Percentiles rank a stretch among this genome's conserved stretches.
Evolutionary conservation across 2,113 vertebrate species (phyloP).

Genomic region (Lophura nycthemera): DNA sequence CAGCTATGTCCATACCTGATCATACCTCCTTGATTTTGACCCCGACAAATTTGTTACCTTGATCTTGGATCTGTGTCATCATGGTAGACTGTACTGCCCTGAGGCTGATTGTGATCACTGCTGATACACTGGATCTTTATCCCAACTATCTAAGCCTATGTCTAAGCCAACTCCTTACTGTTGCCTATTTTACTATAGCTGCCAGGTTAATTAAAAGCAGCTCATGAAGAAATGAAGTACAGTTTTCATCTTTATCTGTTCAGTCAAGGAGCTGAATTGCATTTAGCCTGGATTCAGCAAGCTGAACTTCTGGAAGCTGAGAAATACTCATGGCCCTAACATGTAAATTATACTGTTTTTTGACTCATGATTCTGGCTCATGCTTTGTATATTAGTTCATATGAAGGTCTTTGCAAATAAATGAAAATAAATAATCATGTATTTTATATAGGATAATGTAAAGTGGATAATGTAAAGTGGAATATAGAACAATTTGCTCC

Average conservation of each 20-base stretch:
- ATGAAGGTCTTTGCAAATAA: neutral
- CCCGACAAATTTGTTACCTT: neutral
- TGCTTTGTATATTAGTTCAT: neutral
- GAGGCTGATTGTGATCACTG: neutral
- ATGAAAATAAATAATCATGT: neutral
- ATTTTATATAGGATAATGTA: neutral
- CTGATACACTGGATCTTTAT: neutral
- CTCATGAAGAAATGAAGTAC: neutral
- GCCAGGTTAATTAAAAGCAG: neutral
- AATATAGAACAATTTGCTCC: neutral
- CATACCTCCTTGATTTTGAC: neutral
- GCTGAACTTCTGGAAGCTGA: neutral
- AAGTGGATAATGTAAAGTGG: neutral
- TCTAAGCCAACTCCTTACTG: neutral
- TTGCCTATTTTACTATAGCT: neutral
- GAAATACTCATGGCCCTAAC: neutral
- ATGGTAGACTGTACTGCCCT: no score
- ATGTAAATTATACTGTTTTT: neutral
- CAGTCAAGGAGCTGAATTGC: neutral
- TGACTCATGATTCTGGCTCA: neutral
- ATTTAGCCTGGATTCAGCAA: neutral
- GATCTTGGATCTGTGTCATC: neutral
- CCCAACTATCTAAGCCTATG: neutral
- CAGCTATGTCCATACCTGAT: neutral
- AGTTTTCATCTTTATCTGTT: neutral